Conservation (phyloP, 2,113 vertebrate species). For the Trochalopteron elliotii region DNA sequence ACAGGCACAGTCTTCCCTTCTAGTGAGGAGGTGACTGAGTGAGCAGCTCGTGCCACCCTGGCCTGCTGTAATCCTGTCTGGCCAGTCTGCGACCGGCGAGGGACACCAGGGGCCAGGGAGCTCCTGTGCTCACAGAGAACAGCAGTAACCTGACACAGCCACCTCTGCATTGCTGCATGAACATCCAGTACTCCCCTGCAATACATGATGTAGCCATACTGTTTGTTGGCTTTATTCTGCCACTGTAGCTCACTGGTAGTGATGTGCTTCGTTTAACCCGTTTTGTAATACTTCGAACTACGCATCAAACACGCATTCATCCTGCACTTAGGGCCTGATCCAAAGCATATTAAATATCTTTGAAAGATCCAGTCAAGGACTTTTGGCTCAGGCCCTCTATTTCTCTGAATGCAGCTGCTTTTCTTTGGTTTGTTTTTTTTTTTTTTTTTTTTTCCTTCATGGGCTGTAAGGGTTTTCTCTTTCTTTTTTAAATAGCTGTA, state of each 20-base stretch:
- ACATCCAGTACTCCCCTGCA: not conserved
- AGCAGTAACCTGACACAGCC: not conserved
- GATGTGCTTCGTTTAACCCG: not conserved
- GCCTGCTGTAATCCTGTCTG: not conserved
- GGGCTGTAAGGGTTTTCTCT: not conserved
- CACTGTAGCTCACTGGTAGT: not conserved
- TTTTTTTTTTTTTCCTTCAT: not conserved
- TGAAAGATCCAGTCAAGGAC: not conserved
- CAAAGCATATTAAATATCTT: not conserved
- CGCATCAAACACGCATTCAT: not conserved
- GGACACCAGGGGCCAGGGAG: not conserved
- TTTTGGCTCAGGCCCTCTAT: constrained; percentile 34
- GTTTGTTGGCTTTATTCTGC: not conserved
- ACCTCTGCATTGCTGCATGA: not conserved
- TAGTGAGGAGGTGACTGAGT: constrained; percentile 24
- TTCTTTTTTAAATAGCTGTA: not conserved
- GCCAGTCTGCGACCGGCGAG: not conserved
- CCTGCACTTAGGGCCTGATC: constrained; percentile 30
- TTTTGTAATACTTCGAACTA: not conserved
- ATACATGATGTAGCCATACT: not conserved
- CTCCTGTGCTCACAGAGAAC: not conserved
- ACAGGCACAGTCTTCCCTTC: constrained; percentile 22
- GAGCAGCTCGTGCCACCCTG: not conserved
- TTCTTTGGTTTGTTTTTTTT: not conserved
- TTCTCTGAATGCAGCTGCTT: constrained; percentile 3